A percentile compares a stretch with the other conserved stretches of the same genome.
phyloP scores from a whole-genome alignment of 2,888 invertebrate genomes.

The Meliscaeva auricollis region DNA sequence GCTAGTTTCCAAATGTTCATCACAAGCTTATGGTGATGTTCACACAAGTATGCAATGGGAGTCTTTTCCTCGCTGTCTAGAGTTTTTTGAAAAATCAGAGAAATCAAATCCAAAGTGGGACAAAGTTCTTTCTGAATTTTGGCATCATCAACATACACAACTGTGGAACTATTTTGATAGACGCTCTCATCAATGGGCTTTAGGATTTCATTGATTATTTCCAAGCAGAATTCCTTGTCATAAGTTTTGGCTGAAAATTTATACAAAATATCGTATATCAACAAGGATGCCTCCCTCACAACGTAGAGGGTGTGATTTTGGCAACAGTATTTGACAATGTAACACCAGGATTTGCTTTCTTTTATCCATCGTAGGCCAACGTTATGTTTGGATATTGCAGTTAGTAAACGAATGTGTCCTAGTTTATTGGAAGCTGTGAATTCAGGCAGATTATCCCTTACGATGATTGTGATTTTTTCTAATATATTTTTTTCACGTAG shows the following conservation, averaged over 20 bases:
- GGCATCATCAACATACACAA: conserved; percentile 84
- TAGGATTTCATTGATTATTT: conserved; percentile 86
- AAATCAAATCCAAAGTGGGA: conserved; percentile 86
- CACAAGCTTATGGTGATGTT: conserved; percentile 81
- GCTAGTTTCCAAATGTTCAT: conserved; percentile 81
- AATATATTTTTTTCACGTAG: conserved; percentile 84
- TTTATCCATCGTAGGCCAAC: conserved; percentile 88
- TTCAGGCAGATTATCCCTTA: conserved; percentile 77
- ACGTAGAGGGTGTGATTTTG: conserved; percentile 90
- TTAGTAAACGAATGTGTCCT: conserved; percentile 88
- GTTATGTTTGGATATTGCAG: conserved; percentile 86
- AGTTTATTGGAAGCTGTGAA: conserved; percentile 87
- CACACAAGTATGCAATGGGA: conserved; percentile 81
- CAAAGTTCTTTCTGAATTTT: conserved; percentile 85
- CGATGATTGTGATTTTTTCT: conserved; percentile 78
- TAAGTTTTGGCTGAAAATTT: conserved; percentile 84
- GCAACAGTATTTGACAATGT: conserved; percentile 87
- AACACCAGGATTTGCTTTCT: conserved; percentile 87
- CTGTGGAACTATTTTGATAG: conserved; percentile 82
- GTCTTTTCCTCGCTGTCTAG: conserved; percentile 84
- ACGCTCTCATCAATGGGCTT: conserved; percentile 86
- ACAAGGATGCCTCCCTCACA: conserved; percentile 87
- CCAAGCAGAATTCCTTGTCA: conserved; percentile 85
- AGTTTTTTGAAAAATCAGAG: conserved; percentile 85
- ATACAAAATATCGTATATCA: conserved; percentile 87